phyloP scores from a whole-genome alignment of 2,888 invertebrate species.

The Sympetrum striolatum region DNA sequence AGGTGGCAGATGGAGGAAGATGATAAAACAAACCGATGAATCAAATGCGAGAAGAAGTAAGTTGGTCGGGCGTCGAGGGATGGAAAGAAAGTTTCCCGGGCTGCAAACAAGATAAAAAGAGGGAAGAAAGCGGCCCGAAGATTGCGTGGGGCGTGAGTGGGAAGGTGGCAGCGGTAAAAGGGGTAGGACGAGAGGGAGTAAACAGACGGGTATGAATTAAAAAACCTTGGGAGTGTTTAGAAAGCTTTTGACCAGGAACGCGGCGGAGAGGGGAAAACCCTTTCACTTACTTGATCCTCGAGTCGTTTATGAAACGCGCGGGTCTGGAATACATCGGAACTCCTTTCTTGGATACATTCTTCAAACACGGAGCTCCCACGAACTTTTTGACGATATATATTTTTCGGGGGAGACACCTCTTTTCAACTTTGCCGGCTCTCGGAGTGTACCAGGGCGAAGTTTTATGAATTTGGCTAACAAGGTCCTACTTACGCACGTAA shows the following conservation, averaged over 20 bases:
- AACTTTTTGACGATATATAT: too few relatives aligned
- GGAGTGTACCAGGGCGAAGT: too few relatives aligned
- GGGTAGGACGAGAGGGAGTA: neutral
- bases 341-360: neutral
- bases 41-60: neutral
- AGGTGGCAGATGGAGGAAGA: neutral
- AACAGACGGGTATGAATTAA: neutral
- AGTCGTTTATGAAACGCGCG: neutral
- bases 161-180: neutral
- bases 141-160: neutral
- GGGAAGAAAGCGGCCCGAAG: neutral
- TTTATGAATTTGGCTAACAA: too few relatives aligned
- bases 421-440: too few relatives aligned
- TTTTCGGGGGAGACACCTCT: too few relatives aligned
- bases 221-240: neutral
- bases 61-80: neutral
- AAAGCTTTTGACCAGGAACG: neutral
- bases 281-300: neutral
- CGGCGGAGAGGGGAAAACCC: neutral
- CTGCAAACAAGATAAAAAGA: neutral
- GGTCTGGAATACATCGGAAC: neutral
- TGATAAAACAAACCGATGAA: neutral
- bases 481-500: too few relatives aligned
- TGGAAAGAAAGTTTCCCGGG: neutral
- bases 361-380: too few relatives aligned